Evolutionary conservation across 2,113 vertebrate species (phyloP).

Genomic region (Holacanthus passer): DNA sequence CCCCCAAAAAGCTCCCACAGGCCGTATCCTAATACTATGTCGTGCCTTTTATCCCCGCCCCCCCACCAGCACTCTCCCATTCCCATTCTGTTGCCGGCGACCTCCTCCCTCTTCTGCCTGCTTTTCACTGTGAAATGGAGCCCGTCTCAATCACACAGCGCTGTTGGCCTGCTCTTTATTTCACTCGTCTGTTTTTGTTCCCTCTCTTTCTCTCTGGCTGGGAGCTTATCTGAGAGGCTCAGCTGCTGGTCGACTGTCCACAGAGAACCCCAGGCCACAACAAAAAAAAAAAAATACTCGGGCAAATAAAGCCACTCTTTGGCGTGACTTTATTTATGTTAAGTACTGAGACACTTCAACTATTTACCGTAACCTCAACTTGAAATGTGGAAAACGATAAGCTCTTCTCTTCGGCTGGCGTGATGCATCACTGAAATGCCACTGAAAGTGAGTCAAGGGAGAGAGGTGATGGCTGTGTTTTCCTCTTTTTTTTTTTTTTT

Average conservation of each 20-base stretch:
- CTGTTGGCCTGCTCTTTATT: slow-evolving; percentile 68
- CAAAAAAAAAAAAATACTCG: slow-evolving; percentile 20
- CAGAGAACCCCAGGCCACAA: slow-evolving; percentile 67
- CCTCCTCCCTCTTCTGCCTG: slow-evolving; percentile 34
- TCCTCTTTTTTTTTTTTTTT: not conserved
- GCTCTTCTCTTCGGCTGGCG: not conserved
- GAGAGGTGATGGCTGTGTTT: slow-evolving; percentile 1
- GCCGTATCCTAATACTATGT: slow-evolving; percentile 53
- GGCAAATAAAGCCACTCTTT: slow-evolving; percentile 56
- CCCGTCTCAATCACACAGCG: slow-evolving; percentile 63
- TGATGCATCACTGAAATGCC: slow-evolving; percentile 9
- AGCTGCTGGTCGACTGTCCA: slow-evolving; percentile 74
- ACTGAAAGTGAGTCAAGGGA: slow-evolving; percentile 21
- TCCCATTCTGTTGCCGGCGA: slow-evolving; percentile 34
- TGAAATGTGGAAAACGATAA: slow-evolving; percentile 52
- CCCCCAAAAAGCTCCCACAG: slow-evolving; percentile 40
- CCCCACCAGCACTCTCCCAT: slow-evolving; percentile 27
- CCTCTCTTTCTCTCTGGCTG: slow-evolving; percentile 63
- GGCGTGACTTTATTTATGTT: slow-evolving; percentile 59
- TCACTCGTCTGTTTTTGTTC: slow-evolving; percentile 55
- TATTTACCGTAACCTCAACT: slow-evolving; percentile 53
- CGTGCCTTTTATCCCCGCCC: slow-evolving; percentile 46
- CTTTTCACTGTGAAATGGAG: slow-evolving; percentile 70
- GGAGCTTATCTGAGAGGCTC: slow-evolving; percentile 77
- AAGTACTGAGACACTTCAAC: slow-evolving; percentile 56